phyloP scores from a whole-genome alignment of 2,113 vertebrate genomes.

The Trichomycterus rosablanca region DNA sequence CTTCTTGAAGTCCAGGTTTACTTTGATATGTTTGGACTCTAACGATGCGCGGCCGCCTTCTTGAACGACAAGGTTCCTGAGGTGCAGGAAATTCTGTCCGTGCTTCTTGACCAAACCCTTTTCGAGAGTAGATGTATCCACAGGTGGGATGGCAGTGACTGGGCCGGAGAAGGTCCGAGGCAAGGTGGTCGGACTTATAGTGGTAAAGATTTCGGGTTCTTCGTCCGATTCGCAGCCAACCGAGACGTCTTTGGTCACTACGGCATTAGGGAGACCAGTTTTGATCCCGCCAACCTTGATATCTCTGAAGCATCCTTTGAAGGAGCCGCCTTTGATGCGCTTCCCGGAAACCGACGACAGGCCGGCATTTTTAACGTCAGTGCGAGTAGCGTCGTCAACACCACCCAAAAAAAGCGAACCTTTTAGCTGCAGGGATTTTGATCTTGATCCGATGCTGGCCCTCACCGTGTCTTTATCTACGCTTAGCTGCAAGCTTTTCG shows the following conservation, averaged over 20 bases:
- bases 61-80: slow-evolving; percentile 75
- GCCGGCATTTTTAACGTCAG: slow-evolving; percentile 66
- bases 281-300: slow-evolving; percentile 70
- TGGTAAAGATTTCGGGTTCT: slow-evolving; percentile 45
- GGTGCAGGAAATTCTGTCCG: slow-evolving; percentile 63
- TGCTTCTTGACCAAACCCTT: slow-evolving; percentile 58
- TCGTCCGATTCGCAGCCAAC: slow-evolving; percentile 76
- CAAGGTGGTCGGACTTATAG: slow-evolving; percentile 39
- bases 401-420: slow-evolving; percentile 79
- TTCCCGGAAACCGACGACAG: slow-evolving; percentile 75
- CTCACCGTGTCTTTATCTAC: slow-evolving; percentile 74
- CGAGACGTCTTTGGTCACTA: slow-evolving; percentile 83
- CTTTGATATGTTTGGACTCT: slow-evolving; percentile 77
- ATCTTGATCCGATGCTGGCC: slow-evolving; percentile 57
- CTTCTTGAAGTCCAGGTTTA: slow-evolving; percentile 75
- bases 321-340: slow-evolving; percentile 73
- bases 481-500: slow-evolving; percentile 69
- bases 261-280: slow-evolving; percentile 70
- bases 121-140: slow-evolving; percentile 49
- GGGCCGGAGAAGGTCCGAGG: slow-evolving; percentile 39
- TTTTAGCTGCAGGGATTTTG: slow-evolving; percentile 62
- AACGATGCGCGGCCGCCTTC: slow-evolving; percentile 76
- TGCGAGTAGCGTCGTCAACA: slow-evolving; percentile 66
- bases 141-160: slow-evolving; percentile 48
- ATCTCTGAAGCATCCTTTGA: slow-evolving; percentile 83